Conservation (phyloP, 2,113 vertebrate species). For the Pelobates fuscus region DNA sequence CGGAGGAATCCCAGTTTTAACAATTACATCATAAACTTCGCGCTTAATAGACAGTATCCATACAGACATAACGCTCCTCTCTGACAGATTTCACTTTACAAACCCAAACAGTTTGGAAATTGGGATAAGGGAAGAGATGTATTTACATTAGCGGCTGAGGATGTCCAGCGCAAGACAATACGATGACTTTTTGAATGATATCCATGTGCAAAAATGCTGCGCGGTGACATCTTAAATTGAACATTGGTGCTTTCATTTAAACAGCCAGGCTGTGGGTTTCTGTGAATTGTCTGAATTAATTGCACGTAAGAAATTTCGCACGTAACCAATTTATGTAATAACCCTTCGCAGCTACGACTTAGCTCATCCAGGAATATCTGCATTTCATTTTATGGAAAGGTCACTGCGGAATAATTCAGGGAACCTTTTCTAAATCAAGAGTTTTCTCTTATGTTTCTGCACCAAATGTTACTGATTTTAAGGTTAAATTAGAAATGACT, state of each 20-base stretch:
- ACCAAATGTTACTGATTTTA: too few species aligned
- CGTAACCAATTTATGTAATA: too few species aligned
- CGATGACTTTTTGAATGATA: constrained; percentile 13
- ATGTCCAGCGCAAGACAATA: constrained; percentile 2
- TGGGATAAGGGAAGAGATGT: constrained; percentile 6
- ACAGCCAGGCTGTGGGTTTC: background rate
- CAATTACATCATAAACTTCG: too few species aligned
- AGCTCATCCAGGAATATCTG: too few species aligned
- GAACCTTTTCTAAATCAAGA: too few species aligned
- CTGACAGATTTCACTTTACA: constrained; percentile 16
- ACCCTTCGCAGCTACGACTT: too few species aligned
- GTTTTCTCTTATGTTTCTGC: too few species aligned
- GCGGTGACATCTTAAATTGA: background rate
- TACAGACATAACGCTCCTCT: constrained; percentile 1
- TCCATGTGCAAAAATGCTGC: constrained; percentile 24
- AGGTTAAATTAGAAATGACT: too few species aligned
- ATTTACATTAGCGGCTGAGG: constrained; percentile 15
- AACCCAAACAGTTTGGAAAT: constrained; percentile 1
- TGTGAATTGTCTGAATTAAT: constrained; percentile 8
- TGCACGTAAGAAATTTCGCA: too few species aligned
- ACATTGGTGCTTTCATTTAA: background rate
- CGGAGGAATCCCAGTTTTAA: too few species aligned
- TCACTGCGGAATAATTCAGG: too few species aligned
- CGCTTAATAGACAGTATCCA: background rate
- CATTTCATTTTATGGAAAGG: too few species aligned